Conservation (phyloP, 1,140 invertebrate genomes). For the Chrysoperla carnea region DNA sequence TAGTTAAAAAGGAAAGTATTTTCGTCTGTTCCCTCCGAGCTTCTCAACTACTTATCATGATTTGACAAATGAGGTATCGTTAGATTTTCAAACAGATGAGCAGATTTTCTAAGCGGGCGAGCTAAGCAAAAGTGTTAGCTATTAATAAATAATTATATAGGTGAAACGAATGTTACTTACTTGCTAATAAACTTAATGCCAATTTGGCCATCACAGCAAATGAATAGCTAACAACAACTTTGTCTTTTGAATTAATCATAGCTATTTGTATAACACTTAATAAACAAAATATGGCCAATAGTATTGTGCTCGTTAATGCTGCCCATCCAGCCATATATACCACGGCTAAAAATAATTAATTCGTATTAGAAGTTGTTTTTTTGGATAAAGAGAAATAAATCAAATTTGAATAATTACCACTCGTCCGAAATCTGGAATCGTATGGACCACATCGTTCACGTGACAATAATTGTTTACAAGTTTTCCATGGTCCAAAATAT, state of each 20-base stretch:
- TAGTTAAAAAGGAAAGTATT: too few relatives aligned
- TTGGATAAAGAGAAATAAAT: not conserved
- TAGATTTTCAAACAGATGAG: too few relatives aligned
- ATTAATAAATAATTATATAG: too few relatives aligned
- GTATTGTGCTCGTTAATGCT: constrained; percentile 44
- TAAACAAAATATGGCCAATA: constrained; percentile 55
- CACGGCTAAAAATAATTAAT: constrained; percentile 37
- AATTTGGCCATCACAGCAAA: constrained; percentile 57
- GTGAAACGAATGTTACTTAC: constrained; percentile 36
- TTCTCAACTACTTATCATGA: too few relatives aligned
- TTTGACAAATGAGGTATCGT: too few relatives aligned
- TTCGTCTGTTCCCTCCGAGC: too few relatives aligned
- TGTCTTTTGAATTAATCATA: constrained; percentile 67
- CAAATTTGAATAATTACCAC: constrained; percentile 36
- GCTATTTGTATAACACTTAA: constrained; percentile 62
- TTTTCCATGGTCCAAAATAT: constrained; percentile 71
- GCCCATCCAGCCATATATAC: constrained; percentile 62
- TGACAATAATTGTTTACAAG: constrained; percentile 59
- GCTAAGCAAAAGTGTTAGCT: too few relatives aligned
- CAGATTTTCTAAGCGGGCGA: too few relatives aligned
- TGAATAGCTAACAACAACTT: constrained; percentile 56
- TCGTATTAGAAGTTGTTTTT: too few relatives aligned
- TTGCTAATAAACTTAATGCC: constrained; percentile 49
- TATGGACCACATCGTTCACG: constrained; percentile 61
- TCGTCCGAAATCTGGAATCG: constrained; percentile 56